Base-by-base conservation (phyloP, 2,113 vertebrate genomes). In the Polyodon spathula region DNA sequence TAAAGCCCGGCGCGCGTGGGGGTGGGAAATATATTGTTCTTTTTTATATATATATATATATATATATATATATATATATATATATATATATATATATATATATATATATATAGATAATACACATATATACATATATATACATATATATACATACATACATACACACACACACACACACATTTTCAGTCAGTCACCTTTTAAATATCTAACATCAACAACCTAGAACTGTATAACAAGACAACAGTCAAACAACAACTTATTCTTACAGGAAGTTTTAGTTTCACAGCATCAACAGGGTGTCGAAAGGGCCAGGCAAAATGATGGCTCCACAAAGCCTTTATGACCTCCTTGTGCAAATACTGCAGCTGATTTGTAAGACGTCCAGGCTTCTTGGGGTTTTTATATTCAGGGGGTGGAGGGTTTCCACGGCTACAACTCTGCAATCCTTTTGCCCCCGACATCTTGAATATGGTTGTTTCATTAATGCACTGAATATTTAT, bases 271-370 rank as follows among this genome's bases (percentile, higher is more conserved):
- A 98, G 81, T 54, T 84, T 76, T 39, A 98, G 77, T 4, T 76
- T 77, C 61, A 83, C 88, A 16, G 94, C 94, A 74, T 98, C 94
- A n/a, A 98, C 94, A 44, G 95, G 95, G 50, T 89, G 83, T 5
- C 86, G 92, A 75, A 98, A 98, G 0, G 94, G 95, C 93, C 95
- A 97, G 1, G 94, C 93, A 44, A 92, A 91, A 3, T 82, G 78
- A 71, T 98, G 93, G 40, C 60, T 85, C 93, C 91, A 96, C 59
- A 97, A 58, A 6, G 86, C 81, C 82, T 85, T 91, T 66, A 97
- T 71, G 53, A 90, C 90, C 59, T 91, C 84, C 61, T 76, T 93
- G 60, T 94, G 87, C 61, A 98, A 77, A 75, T 89, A 96, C 62
- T 91, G 91, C 4, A 98, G 86, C 39, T 95, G 93, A 73, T 93